Evolutionary conservation across 2,113 vertebrate species (phyloP), one percentile per base, ranked within the genome.

Genomic region (Mormyrus lacerda): DNA sequence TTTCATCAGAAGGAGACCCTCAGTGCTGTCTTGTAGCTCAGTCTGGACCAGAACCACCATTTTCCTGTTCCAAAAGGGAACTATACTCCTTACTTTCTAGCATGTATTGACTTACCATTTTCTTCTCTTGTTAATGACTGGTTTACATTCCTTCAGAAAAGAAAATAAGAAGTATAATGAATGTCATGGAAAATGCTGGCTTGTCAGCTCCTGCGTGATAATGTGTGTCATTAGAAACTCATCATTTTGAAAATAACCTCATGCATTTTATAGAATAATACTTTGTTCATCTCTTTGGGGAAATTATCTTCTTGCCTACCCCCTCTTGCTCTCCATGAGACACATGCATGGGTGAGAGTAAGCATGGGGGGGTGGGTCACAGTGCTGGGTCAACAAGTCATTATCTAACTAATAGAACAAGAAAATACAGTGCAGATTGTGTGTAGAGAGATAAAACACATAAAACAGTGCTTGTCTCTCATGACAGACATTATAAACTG

Each of bases 61-160:
- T 45, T 24, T n/a, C 50, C 9, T 88, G 48, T 45, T 9, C 45
- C 4, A 45, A 21, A 24, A 45, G 2, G 44, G 73, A 55, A 21
- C 3, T 27, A 39, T 50, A 47, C 19, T 58, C 51, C 6, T 53
- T 31, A 86, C 5, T 45, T 45, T 31, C 45, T 48, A 86, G 89
- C 39, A 21, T 31, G 4, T 2, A 48, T 6, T 58, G 89, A 93
- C 95, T n/a, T 93, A 95, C 95, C 94, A 87, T 90, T 88, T 61
- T 94, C 89, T 89, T 24, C 89, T 4, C 91, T 48, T 79, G 86
- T 90, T 17, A 42, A 47, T 85, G 53, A 61, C 8, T 6, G 50
- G 89, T 55, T 91, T 89, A 91, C 85, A 9, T 24, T 55, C 53
- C 95, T 96, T 91, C 47, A 90, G 91, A 91, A 92, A 90, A 89